Base-by-base conservation (phyloP, 2,888 invertebrate species). In the Archips xylosteana region DNA sequence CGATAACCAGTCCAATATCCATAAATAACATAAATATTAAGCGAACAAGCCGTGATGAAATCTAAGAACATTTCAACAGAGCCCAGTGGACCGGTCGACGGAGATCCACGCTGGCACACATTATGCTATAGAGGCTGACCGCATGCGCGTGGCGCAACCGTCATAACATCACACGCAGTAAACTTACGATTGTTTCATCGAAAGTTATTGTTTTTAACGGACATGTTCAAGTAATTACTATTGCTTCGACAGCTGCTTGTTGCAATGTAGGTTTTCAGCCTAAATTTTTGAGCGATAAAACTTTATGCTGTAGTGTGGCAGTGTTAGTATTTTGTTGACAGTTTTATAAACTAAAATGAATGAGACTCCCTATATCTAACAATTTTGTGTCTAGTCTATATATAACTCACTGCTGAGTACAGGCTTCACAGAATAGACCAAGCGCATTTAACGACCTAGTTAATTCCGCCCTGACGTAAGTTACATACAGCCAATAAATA, bases 241-340 rank as follows among this genome's bases (percentile, higher is more conserved):
- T 92, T 92, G 89, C 92, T 90, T 88, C 87, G 84, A 85, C 85
- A 83, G 82, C 80, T 92, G 91, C 89, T 23, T 89, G 92, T 92
- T 92, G 92, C 79, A 75, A 79, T 81, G 75, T 79, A 79, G 83
- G 84, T 66, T 67, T 86, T 89, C 90, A 89, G 89, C 88, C 89
- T 91, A 34, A 54, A 34, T 71, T 32, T 64, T 54, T 54, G 54
- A 23, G 12, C 2, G 12, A 57, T 57, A 12, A 4, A 57, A 57
- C 57, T 4, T 23, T 54, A 9, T n/a, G 13, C 3, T 49, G 3
- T 49, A 49, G 4, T 23, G 23, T 23, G 23, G 23, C 39, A 6
- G 4, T 39, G 39, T n/a, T 49, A 49, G 5, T 49, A n/a, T 49
- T 49, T 49, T 10, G 12, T 12, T 57, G 57, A 57, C 57, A 32